phyloP scores from a whole-genome alignment of 2,888 invertebrate species.

The Xestia c-nigrum region DNA sequence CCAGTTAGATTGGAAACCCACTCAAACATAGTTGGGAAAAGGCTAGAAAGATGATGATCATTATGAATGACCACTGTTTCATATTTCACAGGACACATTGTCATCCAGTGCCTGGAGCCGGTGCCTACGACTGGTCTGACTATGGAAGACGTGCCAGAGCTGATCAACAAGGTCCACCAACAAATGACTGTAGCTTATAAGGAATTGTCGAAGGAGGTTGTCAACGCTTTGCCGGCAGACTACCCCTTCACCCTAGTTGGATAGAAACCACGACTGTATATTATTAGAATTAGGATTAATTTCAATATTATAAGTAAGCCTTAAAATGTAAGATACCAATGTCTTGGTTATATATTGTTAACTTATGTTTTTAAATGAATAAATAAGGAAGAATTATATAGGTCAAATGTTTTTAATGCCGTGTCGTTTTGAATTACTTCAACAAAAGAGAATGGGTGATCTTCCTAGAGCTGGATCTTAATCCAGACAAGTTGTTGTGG shows the following conservation, averaged over 20 bases:
- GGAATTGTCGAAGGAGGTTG: conserved; percentile 84
- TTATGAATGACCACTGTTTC: background rate
- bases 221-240: conserved; percentile 80
- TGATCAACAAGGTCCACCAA: conserved; percentile 82
- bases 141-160: conserved; percentile 84
- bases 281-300: conserved; percentile 28
- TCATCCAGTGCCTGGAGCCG: conserved; percentile 88
- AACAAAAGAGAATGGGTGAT: background rate
- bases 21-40: background rate
- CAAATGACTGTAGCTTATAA: conserved; percentile 86
- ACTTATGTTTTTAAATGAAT: conserved; percentile 13
- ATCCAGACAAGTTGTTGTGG: background rate
- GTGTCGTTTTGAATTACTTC: background rate
- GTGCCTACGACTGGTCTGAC: conserved; percentile 86
- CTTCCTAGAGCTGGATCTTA: background rate
- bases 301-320: conserved; percentile 17
- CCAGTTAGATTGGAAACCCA: background rate
- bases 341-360: background rate
- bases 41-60: background rate
- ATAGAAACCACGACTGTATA: conserved; percentile 57
- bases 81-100: conserved; percentile 85
- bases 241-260: conserved; percentile 79
- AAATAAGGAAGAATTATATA: background rate
- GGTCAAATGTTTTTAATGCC: background rate
- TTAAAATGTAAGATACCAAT: background rate